A percentile compares a stretch with the other conserved stretches of the same genome.
Conservation (phyloP, 2,888 invertebrate genomes). For the Lymantria dispar region DNA sequence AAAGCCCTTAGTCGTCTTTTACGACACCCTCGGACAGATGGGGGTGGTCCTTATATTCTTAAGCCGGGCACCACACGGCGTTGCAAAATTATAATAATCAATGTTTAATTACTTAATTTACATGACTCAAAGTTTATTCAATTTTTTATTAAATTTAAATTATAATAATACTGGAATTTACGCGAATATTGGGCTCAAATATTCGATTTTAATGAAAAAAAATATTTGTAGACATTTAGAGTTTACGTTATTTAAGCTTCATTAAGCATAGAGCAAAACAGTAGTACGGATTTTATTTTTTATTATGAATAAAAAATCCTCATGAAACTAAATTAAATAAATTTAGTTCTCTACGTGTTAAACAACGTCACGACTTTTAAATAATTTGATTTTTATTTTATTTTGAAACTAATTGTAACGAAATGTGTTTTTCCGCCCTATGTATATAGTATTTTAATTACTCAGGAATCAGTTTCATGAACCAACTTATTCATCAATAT, state of each 20-base stretch:
- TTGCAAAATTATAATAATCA: neutral
- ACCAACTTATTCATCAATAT: too few relatives aligned
- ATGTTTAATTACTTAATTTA: neutral
- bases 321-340: too few relatives aligned
- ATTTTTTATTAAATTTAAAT: neutral
- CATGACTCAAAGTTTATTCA: neutral
- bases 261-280: neutral
- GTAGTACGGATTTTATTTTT: too few relatives aligned
- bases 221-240: too few relatives aligned
- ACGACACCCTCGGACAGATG: slow-evolving; percentile 11
- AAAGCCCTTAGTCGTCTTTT: slow-evolving; percentile 17
- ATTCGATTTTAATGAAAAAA: neutral
- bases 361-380: too few relatives aligned
- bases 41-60: slow-evolving; percentile 10
- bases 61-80: slow-evolving; percentile 13
- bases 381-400: too few relatives aligned
- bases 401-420: too few relatives aligned
- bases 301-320: too few relatives aligned
- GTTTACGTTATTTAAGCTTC: neutral
- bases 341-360: too few relatives aligned
- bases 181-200: neutral
- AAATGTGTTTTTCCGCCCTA: too few relatives aligned
- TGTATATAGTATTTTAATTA: too few relatives aligned
- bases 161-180: neutral
- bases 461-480: too few relatives aligned